Evolutionary conservation across 2,797 vertebrate genomes (phyloP).

Genomic region (Gallirallus australis): DNA sequence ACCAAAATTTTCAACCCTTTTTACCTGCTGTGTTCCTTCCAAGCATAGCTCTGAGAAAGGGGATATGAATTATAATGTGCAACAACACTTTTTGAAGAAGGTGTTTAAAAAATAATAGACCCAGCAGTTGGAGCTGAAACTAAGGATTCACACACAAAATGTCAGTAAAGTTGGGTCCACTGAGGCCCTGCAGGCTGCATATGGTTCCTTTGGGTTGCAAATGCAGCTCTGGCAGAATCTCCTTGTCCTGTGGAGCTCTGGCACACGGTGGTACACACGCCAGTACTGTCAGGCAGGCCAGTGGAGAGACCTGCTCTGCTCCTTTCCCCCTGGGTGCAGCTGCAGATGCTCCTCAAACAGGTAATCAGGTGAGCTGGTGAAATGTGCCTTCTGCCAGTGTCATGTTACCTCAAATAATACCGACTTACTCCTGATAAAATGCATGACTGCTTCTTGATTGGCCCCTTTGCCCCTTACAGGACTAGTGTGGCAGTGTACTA

Average conservation of each 20-base stretch:
- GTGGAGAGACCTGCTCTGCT: background rate
- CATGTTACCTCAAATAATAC: background rate
- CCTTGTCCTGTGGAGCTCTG: background rate
- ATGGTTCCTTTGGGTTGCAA: background rate
- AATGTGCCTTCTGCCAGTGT: background rate
- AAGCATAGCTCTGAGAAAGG: background rate
- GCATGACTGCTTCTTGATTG: background rate
- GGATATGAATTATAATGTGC: background rate
- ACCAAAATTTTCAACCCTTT: background rate
- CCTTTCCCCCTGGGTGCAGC: background rate
- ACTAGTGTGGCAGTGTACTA: background rate
- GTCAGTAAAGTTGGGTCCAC: accelerated
- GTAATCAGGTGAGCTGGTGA: background rate
- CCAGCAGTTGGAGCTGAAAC: background rate
- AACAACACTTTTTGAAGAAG: background rate
- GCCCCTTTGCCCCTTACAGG: background rate
- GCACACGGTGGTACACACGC: background rate
- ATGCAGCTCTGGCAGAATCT: background rate
- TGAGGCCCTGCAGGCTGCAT: background rate
- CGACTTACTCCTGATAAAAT: background rate
- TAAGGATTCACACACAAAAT: background rate
- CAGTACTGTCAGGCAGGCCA: background rate
- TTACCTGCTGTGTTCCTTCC: background rate
- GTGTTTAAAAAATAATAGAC: background rate
- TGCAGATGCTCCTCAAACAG: background rate